phyloP scores from a whole-genome alignment of 2,797 vertebrate genomes.

The Sphenodon punctatus region DNA sequence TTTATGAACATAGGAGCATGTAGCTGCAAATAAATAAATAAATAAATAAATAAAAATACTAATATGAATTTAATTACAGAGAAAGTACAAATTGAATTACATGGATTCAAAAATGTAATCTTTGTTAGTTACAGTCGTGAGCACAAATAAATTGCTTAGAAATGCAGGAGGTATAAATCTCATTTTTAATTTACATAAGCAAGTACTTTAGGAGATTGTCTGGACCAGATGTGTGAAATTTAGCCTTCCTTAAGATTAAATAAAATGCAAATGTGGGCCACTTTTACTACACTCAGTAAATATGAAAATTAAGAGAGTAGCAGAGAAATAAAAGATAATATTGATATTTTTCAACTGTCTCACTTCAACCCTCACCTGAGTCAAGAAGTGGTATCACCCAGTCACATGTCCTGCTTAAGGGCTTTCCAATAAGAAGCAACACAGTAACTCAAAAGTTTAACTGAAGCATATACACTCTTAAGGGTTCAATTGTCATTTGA shows the following conservation, averaged over 20 bases:
- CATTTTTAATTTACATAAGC: constrained; percentile 59
- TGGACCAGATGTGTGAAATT: constrained; percentile 52
- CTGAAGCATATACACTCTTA: constrained; percentile 44
- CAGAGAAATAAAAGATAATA: constrained; percentile 20
- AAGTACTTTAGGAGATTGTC: constrained; percentile 61
- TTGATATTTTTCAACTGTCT: constrained; percentile 13
- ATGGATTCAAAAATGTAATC: constrained; percentile 55
- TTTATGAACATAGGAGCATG: neutral
- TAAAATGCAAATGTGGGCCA: constrained; percentile 44
- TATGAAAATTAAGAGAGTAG: constrained; percentile 50
- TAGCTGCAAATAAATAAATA: constrained; percentile 31
- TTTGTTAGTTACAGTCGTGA: constrained; percentile 65
- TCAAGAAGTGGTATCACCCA: neutral
- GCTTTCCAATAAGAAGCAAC: constrained; percentile 47
- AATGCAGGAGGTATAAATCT: constrained; percentile 58
- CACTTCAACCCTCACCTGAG: constrained; percentile 8
- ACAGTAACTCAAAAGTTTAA: constrained; percentile 42
- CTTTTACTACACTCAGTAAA: constrained; percentile 59
- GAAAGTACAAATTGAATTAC: constrained; percentile 63
- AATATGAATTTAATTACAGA: constrained; percentile 41
- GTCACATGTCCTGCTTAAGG: constrained; percentile 25
- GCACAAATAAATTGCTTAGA: constrained; percentile 60
- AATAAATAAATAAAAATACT: too few species aligned
- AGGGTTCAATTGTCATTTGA: constrained; percentile 66
- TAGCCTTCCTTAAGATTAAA: constrained; percentile 55